phyloP scores from a whole-genome alignment of 2,888 invertebrate species.

The Auanema freiburgensis region DNA sequence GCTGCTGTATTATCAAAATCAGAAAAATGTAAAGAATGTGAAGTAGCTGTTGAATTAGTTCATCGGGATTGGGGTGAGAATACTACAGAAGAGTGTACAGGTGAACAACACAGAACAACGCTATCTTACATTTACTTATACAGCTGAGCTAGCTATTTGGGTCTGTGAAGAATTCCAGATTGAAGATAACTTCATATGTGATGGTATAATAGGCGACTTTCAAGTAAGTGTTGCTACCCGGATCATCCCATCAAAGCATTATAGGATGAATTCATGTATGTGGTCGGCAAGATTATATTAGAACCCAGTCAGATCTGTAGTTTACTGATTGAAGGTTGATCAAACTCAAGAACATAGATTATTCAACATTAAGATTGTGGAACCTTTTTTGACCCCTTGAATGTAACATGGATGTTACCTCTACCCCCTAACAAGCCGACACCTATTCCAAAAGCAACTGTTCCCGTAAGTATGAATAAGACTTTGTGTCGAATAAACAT shows the following conservation, averaged over 20 bases:
- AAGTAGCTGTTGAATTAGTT: constrained; percentile 16
- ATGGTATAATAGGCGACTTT: constrained; percentile 44
- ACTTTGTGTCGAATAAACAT: not conserved
- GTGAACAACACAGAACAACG: not conserved
- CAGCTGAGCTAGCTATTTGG: constrained; percentile 32
- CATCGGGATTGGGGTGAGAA: constrained; percentile 19
- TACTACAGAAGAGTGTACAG: constrained; percentile 7
- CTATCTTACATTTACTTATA: not conserved
- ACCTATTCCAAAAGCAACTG: constrained; percentile 31
- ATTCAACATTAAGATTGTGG: constrained; percentile 40
- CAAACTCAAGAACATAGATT: not conserved
- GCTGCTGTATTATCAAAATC: constrained; percentile 7
- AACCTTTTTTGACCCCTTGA: constrained; percentile 42
- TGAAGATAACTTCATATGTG: constrained; percentile 50
- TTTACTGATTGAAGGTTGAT: constrained; percentile 40
- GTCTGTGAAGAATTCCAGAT: constrained; percentile 49
- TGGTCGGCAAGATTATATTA: constrained; percentile 45
- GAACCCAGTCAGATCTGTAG: constrained; percentile 55
- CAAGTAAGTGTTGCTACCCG: constrained; percentile 19
- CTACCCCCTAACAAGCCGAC: constrained; percentile 50
- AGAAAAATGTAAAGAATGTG: constrained; percentile 21
- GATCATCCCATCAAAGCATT: constrained; percentile 8
- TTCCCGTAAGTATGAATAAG: constrained; percentile 17
- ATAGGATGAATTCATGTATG: constrained; percentile 54
- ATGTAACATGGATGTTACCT: constrained; percentile 44